phyloP scores from a whole-genome alignment of 2,888 invertebrate species.

The Sarcophaga subvicina region DNA sequence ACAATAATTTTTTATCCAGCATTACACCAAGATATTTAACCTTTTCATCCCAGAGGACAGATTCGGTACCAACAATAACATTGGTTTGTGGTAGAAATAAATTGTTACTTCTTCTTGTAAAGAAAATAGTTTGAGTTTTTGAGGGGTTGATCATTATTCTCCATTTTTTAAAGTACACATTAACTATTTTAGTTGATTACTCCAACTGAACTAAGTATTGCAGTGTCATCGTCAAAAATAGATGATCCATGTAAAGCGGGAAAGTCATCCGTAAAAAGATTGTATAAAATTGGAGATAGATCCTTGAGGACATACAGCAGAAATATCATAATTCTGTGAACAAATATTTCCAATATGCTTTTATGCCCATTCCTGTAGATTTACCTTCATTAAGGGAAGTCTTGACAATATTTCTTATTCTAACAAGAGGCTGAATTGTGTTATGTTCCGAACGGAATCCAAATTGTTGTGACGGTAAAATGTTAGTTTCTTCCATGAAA shows the following conservation, averaged over 20 bases:
- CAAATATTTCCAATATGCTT: background rate
- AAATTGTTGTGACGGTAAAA: too few relatives aligned
- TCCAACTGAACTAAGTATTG: background rate
- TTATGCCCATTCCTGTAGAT: constrained; percentile 9
- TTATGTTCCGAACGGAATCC: constrained; percentile 36
- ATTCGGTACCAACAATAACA: too few relatives aligned
- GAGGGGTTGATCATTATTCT: background rate
- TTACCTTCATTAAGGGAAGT: too few relatives aligned
- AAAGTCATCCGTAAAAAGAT: background rate
- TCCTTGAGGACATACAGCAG: background rate
- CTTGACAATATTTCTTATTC: background rate
- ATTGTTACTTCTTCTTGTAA: too few relatives aligned
- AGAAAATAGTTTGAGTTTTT: constrained; percentile 1
- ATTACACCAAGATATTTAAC: too few relatives aligned
- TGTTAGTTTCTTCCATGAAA: too few relatives aligned
- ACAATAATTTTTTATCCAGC: too few relatives aligned
- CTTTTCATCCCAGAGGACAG: too few relatives aligned
- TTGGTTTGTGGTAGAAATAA: too few relatives aligned
- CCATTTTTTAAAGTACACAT: background rate
- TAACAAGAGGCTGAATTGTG: constrained; percentile 14
- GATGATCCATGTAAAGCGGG: background rate
- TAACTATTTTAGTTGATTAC: background rate
- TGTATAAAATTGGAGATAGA: constrained; percentile 11
- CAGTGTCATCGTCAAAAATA: background rate
- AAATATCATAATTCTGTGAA: background rate